A percentile compares a stretch with the other conserved stretches of the same genome.
Conservation (phyloP, 2,888 invertebrate species). For the Neoscelio sp. region DNA sequence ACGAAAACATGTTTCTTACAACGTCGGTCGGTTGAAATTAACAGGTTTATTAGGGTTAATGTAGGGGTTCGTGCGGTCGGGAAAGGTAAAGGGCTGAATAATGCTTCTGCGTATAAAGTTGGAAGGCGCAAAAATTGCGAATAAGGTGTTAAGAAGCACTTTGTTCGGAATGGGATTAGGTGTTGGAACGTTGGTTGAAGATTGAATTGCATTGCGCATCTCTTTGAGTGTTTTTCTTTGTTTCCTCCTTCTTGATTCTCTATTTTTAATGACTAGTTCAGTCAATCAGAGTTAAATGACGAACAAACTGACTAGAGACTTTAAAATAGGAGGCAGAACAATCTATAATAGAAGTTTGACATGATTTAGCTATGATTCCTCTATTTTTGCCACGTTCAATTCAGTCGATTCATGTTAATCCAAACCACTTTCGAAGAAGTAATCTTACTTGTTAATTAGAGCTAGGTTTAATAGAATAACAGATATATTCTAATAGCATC, state of each 20-base stretch:
- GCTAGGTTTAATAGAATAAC: too few species aligned
- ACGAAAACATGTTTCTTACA: constrained; percentile 34
- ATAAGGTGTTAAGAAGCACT: constrained; percentile 59
- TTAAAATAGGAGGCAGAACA: too few species aligned
- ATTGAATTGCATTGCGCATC: constrained; percentile 6
- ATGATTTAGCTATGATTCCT: too few species aligned
- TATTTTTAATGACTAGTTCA: constrained; percentile 25
- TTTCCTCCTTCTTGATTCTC: not conserved
- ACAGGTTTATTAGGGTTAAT: constrained; percentile 61
- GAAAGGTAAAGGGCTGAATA: constrained; percentile 41
- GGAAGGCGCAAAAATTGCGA: constrained; percentile 17
- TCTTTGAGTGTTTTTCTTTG: constrained; percentile 23
- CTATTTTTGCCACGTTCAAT: too few species aligned
- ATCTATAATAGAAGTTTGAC: too few species aligned
- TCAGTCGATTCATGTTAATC: too few species aligned
- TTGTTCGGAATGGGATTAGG: constrained; percentile 41
- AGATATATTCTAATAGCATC: too few species aligned
- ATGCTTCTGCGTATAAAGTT: constrained; percentile 41
- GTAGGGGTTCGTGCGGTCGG: constrained; percentile 35
- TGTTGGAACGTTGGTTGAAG: constrained; percentile 25
- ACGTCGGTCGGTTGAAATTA: constrained; percentile 54
- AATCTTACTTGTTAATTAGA: too few species aligned
- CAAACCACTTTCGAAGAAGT: not conserved
- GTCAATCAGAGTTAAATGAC: constrained; percentile 40
- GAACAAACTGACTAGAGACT: too few species aligned